A percentile compares a stretch with the other conserved stretches of the same genome.
phyloP scores from a whole-genome alignment of 2,888 invertebrate genomes.

The Lithophane ornitopus region DNA sequence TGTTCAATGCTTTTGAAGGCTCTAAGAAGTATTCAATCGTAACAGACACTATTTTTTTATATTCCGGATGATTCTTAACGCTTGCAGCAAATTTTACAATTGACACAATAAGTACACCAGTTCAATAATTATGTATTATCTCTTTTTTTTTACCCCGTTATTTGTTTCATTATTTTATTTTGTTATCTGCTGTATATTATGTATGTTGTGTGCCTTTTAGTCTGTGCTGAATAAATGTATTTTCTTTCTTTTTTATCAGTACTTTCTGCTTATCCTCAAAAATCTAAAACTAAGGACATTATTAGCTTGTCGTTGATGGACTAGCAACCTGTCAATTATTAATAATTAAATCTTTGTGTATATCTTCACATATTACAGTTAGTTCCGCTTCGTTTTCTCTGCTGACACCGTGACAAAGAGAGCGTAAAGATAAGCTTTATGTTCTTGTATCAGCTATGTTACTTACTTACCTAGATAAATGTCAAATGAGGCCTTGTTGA shows the following conservation, averaged over 20 bases:
- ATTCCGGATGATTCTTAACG: neutral
- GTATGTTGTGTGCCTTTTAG: too few relatives aligned
- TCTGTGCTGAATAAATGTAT: too few relatives aligned
- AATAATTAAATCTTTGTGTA: constrained; percentile 43
- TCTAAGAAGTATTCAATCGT: neutral
- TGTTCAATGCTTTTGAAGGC: neutral
- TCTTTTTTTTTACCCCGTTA: too few relatives aligned
- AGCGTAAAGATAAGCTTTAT: constrained; percentile 52
- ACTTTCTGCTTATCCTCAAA: constrained; percentile 1
- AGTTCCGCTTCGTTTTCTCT: constrained; percentile 51
- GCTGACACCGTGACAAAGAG: constrained; percentile 53
- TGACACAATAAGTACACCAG: neutral
- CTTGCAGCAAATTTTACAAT: neutral
- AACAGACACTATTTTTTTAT: neutral
- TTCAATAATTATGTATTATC: neutral
- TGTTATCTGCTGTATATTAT: too few relatives aligned
- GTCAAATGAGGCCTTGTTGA: constrained; percentile 11
- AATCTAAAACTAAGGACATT: constrained; percentile 11
- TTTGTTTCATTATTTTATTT: too few relatives aligned
- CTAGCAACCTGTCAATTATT: constrained; percentile 37
- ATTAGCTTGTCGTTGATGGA: constrained; percentile 12
- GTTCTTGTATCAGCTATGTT: constrained; percentile 10
- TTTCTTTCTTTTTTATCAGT: too few relatives aligned
- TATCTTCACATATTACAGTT: constrained; percentile 36
- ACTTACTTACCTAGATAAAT: constrained; percentile 11